Evolutionary conservation across 2,888 invertebrate genomes (phyloP).

Genomic region (Hydropsyche betteni): DNA sequence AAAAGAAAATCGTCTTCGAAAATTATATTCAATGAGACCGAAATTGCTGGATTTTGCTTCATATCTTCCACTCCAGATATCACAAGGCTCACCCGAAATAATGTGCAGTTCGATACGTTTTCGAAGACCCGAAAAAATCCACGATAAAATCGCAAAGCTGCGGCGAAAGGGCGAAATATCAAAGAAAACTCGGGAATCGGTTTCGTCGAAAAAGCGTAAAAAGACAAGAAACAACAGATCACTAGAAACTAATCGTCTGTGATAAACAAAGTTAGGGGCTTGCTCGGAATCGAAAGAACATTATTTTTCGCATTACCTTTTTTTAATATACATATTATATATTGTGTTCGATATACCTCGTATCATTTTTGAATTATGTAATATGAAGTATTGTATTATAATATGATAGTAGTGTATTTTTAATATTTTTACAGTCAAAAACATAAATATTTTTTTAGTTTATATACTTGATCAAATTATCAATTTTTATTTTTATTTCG

Average conservation of each 20-base stretch:
- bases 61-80: slow-evolving; percentile 36
- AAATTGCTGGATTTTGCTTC: slow-evolving; percentile 27
- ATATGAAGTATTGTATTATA: no score
- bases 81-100: slow-evolving; percentile 9
- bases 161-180: slow-evolving; percentile 23
- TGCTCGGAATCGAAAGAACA: slow-evolving; percentile 23
- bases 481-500: no score
- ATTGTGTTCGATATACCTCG: no score
- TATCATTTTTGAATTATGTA: no score
- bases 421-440: no score
- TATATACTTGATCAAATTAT: no score
- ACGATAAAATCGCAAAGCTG: slow-evolving; percentile 37
- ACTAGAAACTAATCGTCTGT: slow-evolving; percentile 44
- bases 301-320: not conserved
- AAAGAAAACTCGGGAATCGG: slow-evolving; percentile 5
- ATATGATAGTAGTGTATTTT: no score
- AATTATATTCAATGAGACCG: slow-evolving; percentile 21
- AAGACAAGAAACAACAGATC: slow-evolving; percentile 43
- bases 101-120: slow-evolving; percentile 31
- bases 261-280: slow-evolving; percentile 39
- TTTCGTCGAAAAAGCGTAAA: not conserved
- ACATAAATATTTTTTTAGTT: no score
- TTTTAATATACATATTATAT: no score
- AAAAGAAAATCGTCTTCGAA: slow-evolving; percentile 13
- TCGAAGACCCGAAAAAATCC: slow-evolving; percentile 16